phyloP scores from a whole-genome alignment of 1,140 invertebrate species.

The Choristoneura fumiferana region DNA sequence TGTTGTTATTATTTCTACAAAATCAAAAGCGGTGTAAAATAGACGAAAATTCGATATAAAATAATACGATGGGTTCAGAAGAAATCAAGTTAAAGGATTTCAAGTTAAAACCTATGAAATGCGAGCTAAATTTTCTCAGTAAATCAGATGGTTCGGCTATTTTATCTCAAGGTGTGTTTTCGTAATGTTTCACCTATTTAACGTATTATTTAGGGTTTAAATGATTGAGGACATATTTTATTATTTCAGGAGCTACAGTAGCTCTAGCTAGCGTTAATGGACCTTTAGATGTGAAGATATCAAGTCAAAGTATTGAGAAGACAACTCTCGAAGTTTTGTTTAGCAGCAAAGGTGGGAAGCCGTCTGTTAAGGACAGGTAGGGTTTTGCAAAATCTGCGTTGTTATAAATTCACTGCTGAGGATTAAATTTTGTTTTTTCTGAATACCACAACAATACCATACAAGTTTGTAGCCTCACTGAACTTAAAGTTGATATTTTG shows the following conservation, averaged over 20 bases:
- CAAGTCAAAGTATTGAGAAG: slow-evolving; percentile 89
- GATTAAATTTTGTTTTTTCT: slow-evolving; percentile 16
- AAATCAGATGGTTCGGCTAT: slow-evolving; percentile 88
- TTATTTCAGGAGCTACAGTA: slow-evolving; percentile 85
- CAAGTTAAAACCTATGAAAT: slow-evolving; percentile 79
- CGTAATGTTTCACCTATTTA: background rate
- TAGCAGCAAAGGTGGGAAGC: slow-evolving; percentile 86
- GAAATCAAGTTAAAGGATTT: slow-evolving; percentile 49
- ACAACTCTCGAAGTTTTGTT: slow-evolving; percentile 89
- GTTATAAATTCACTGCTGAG: background rate
- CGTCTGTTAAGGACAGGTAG: slow-evolving; percentile 76
- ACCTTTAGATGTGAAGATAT: slow-evolving; percentile 87
- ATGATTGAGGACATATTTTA: slow-evolving; percentile 29
- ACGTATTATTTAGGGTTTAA: slow-evolving; percentile 18
- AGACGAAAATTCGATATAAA: background rate
- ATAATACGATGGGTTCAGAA: slow-evolving; percentile 37
- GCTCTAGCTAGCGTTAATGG: slow-evolving; percentile 90
- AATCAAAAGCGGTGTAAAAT: slow-evolving; percentile 11
- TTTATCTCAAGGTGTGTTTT: slow-evolving; percentile 81
- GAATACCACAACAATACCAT: too few species aligned
- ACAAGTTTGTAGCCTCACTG: too few species aligned
- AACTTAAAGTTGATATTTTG: too few species aligned
- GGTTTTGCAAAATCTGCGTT: slow-evolving; percentile 52
- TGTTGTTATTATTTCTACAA: slow-evolving; percentile 13
- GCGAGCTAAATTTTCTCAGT: slow-evolving; percentile 84